Evolutionary conservation across 1,140 invertebrate species (phyloP).

Genomic region (Archivesica marissinica): DNA sequence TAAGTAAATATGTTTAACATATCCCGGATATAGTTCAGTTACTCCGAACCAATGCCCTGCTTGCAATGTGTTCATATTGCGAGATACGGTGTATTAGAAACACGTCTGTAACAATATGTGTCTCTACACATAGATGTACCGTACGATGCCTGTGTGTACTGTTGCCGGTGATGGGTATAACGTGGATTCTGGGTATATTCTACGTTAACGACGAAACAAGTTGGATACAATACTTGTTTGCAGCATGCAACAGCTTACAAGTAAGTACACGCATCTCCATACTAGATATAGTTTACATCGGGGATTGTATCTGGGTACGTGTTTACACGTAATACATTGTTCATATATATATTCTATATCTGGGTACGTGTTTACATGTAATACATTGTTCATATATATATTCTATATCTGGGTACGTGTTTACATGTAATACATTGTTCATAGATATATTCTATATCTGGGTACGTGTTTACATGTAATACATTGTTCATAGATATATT

Average conservation of each 20-base stretch:
- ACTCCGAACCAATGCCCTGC: too few relatives aligned
- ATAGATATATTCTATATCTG: neutral
- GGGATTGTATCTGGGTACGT: too few relatives aligned
- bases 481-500: too few relatives aligned
- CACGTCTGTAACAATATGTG: too few relatives aligned
- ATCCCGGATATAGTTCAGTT: too few relatives aligned
- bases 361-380: neutral
- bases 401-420: too few relatives aligned
- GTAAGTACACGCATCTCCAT: neutral
- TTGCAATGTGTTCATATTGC: too few relatives aligned
- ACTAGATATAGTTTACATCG: neutral
- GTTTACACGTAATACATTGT: neutral
- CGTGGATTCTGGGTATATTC: slow-evolving; percentile 55
- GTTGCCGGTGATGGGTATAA: slow-evolving; percentile 40
- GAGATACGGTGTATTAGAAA: too few relatives aligned
- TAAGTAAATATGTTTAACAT: too few relatives aligned
- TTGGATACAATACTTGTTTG: slow-evolving; percentile 53
- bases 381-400: neutral
- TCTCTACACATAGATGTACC: too few relatives aligned
- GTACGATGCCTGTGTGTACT: slow-evolving; percentile 27
- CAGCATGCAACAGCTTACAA: slow-evolving; percentile 46
- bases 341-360: neutral
- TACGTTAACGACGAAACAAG: slow-evolving; percentile 21
- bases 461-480: neutral
- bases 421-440: neutral